Evolutionary conservation across 2,797 vertebrate species (phyloP), one percentile per base, ranked within the genome.

Genomic region (Lacerta bilineata): DNA sequence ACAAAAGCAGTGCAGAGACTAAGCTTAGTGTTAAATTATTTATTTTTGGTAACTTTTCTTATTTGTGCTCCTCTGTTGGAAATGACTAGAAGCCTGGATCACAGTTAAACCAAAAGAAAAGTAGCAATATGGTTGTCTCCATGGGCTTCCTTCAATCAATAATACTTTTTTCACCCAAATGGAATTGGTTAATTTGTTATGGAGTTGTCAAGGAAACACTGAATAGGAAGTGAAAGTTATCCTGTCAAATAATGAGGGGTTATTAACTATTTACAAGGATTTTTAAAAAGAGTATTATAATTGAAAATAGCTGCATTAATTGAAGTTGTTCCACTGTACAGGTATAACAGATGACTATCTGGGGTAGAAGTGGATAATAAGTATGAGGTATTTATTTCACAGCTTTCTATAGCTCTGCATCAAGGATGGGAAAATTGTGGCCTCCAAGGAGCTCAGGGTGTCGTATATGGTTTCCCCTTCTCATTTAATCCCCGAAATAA

Each of bases 71-170:
- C 91, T 55, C 85, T 87, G 0, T 36, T 74, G 43, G 80, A 90
- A 93, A 88, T 90, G 91, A 86, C 90, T 90, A 66, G 68, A 87
- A 59, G 1, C 71, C 66, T 90, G 55, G 84, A 59, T 91, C 86
- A 90, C 8, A 17, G 86, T 69, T 86, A 77, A n/a, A 81, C 33
- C 88, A 86, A 82, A 15, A 55, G 3, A 4, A 55, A 55, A 55
- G 50, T 55, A 55, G 50, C 15, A 89, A 79, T 39, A 29, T 85
- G 80, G 46, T 11, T 5, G 0, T 50, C 20, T 89, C 8, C 27
- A n/a, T 66, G 1, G 0, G 33, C 86, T 87, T 25, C 90, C 92
- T 80, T 87, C 5, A 74, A 77, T 11, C 41, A 76, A 41, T 1
- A 80, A 64, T 0, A 20, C n/a, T 85, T 88, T 78, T 17, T 59